Evolutionary conservation across 2,888 invertebrate genomes (phyloP).

Genomic region (Heliothis peltigera): DNA sequence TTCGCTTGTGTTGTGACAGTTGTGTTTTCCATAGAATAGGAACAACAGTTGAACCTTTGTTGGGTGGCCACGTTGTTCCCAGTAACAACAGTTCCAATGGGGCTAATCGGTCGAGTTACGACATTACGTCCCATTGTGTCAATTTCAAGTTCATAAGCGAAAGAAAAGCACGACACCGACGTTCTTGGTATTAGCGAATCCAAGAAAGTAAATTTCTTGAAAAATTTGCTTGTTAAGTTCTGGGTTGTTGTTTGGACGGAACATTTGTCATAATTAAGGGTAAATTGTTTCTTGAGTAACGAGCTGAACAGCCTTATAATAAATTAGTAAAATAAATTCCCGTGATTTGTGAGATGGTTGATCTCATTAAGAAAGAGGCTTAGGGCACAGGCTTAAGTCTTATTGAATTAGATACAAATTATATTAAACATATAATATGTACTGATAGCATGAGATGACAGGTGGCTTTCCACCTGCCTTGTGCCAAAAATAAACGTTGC

Average conservation of each 20-base stretch:
- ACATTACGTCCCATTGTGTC: constrained; percentile 24
- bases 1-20: constrained; percentile 37
- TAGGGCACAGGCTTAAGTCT: too few species aligned
- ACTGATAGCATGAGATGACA: constrained; percentile 26
- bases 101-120: constrained; percentile 29
- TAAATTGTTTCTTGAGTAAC: constrained; percentile 35
- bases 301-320: constrained; percentile 20
- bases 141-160: constrained; percentile 28
- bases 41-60: constrained; percentile 35
- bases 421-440: not conserved
- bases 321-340: constrained; percentile 31
- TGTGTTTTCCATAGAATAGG: constrained; percentile 46
- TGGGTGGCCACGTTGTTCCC: constrained; percentile 27
- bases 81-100: constrained; percentile 39
- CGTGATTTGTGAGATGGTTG: constrained; percentile 19
- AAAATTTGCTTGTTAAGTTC: constrained; percentile 19
- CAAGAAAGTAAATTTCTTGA: constrained; percentile 25
- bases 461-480: constrained; percentile 45
- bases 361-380: constrained; percentile 23
- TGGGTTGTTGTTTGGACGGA: constrained; percentile 4
- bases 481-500: constrained; percentile 34
- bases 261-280: constrained; percentile 45
- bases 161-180: constrained; percentile 31
- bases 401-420: not conserved
- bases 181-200: constrained; percentile 6